Evolutionary conservation across 2,797 vertebrate species (phyloP).

Genomic region (Crenuchus spilurus): DNA sequence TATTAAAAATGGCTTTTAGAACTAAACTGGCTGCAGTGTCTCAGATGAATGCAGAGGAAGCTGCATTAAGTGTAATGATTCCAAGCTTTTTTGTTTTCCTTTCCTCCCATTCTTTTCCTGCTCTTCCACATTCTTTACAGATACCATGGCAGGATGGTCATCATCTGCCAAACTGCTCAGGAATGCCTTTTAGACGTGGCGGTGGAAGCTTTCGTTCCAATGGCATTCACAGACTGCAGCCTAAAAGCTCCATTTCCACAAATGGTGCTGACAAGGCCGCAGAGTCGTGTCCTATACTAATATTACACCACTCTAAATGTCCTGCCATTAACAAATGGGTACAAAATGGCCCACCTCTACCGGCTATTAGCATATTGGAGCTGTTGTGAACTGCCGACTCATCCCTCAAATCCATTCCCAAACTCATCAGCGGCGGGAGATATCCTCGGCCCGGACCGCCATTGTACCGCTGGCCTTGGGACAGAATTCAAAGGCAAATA

Average conservation of each 20-base stretch:
- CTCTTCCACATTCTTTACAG: constrained; percentile 39
- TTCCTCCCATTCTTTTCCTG: neutral
- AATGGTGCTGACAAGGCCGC: constrained; percentile 27
- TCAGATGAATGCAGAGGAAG: constrained; percentile 10
- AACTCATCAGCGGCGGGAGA: constrained; percentile 42
- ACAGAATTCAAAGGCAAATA: constrained; percentile 54
- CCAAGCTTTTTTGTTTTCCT: constrained; percentile 23
- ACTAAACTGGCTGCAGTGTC: constrained; percentile 10
- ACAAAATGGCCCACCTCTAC: constrained; percentile 34
- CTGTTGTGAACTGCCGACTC: constrained; percentile 37
- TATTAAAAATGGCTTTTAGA: constrained; percentile 39
- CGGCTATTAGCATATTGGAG: constrained; percentile 45
- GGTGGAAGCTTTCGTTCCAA: constrained; percentile 7
- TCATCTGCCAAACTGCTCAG: constrained; percentile 10
- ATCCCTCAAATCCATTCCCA: constrained; percentile 38
- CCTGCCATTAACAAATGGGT: constrained; percentile 43
- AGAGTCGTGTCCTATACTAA: constrained; percentile 32
- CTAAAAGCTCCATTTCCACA: constrained; percentile 21
- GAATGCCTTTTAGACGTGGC: constrained; percentile 24
- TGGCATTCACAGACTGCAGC: constrained; percentile 6
- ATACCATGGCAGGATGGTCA: constrained; percentile 13
- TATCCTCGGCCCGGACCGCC: constrained; percentile 33
- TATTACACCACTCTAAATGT: constrained; percentile 45
- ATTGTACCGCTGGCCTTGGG: constrained; percentile 51
- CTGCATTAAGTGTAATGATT: neutral